Percentiles rank a stretch among this genome's conserved stretches.
phyloP scores from a whole-genome alignment of 1,140 invertebrate genomes.

The Stratiolaelaps scimitus region DNA sequence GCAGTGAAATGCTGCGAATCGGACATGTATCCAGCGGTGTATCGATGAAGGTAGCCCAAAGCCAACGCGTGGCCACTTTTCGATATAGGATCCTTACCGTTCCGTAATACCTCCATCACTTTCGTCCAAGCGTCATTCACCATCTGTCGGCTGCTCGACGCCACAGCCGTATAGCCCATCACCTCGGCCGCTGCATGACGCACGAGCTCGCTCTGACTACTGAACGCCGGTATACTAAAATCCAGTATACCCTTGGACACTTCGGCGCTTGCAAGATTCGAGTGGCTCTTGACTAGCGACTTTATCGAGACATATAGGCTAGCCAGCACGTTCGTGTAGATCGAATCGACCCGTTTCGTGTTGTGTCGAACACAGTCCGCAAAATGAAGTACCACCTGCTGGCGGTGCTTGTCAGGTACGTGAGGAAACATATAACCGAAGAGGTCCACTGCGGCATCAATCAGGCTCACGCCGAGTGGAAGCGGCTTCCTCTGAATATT shows the following conservation, averaged over 20 bases:
- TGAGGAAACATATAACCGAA: slow-evolving; percentile 88
- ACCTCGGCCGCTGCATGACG: slow-evolving; percentile 20
- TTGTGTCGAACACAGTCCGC: slow-evolving; percentile 73
- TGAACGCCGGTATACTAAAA: slow-evolving; percentile 11
- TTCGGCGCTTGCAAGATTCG: slow-evolving; percentile 2
- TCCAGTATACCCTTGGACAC: slow-evolving; percentile 6
- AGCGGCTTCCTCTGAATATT: slow-evolving; percentile 40
- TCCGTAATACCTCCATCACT: slow-evolving; percentile 50
- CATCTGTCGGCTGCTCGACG: background rate
- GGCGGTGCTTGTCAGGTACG: slow-evolving; percentile 82
- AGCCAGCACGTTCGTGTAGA: slow-evolving; percentile 15
- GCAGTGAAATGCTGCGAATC: slow-evolving; percentile 18
- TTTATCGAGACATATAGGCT: slow-evolving; percentile 22
- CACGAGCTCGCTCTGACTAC: slow-evolving; percentile 20
- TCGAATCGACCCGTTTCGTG: slow-evolving; percentile 1
- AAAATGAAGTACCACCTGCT: slow-evolving; percentile 95
- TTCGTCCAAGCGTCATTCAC: slow-evolving; percentile 30
- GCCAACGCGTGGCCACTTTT: slow-evolving; percentile 83
- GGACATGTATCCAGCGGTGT: slow-evolving; percentile 39
- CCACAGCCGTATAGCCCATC: slow-evolving; percentile 23
- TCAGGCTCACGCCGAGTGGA: slow-evolving; percentile 88
- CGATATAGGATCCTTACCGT: slow-evolving; percentile 69
- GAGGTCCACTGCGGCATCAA: slow-evolving; percentile 79
- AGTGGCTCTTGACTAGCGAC: slow-evolving; percentile 13
- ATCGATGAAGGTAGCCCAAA: slow-evolving; percentile 76